Conservation (phyloP, 2,888 invertebrate species). For the Rhogogaster chlorosoma region DNA sequence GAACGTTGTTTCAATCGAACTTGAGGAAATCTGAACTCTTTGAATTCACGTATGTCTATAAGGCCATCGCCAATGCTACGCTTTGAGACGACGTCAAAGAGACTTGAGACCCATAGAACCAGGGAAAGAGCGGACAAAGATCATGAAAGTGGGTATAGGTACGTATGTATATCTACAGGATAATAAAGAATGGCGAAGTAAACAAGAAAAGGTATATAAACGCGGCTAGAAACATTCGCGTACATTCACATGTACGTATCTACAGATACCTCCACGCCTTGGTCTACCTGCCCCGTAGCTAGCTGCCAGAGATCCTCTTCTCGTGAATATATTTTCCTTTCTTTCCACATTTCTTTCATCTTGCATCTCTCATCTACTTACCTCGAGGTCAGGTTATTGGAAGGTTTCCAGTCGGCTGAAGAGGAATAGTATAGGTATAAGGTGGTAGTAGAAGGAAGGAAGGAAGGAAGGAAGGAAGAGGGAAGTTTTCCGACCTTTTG, state of each 20-base stretch:
- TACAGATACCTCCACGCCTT: neutral
- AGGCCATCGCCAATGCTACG: neutral
- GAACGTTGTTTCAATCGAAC: neutral
- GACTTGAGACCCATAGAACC: neutral
- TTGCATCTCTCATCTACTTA: slow-evolving; percentile 16
- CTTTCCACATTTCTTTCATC: slow-evolving; percentile 6
- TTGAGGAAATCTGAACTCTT: neutral
- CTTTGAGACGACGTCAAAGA: neutral
- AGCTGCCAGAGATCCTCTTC: neutral
- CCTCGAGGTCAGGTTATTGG: neutral
- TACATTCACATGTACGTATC: neutral
- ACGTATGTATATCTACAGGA: neutral
- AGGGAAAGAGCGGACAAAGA: neutral
- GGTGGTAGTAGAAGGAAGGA: neutral
- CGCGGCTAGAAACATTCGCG: neutral
- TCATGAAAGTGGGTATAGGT: neutral
- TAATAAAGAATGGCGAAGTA: neutral
- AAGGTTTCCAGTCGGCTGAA: neutral
- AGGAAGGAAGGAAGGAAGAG: neutral
- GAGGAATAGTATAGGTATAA: neutral
- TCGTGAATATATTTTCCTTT: slow-evolving; percentile 11
- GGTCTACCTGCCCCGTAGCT: neutral
- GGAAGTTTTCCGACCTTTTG: neutral
- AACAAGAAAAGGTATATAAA: neutral
- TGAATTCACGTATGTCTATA: neutral